Evolutionary conservation across 2,113 vertebrate genomes (phyloP), one percentile per base, ranked within the genome.

Genomic region (Opisthocomus hoazin): DNA sequence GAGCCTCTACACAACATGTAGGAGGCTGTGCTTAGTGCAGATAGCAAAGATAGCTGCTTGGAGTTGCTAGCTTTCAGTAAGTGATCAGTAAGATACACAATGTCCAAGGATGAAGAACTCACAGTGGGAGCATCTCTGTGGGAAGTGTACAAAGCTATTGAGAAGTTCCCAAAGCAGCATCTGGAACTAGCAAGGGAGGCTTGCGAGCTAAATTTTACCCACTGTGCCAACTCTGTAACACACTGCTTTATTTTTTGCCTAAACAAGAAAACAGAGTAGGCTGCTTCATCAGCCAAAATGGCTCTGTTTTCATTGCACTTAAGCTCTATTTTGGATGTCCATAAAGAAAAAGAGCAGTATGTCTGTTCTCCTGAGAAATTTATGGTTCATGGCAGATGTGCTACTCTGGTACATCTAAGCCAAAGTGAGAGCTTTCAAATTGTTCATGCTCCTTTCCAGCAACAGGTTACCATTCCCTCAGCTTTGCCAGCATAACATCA

Each of bases 1-100:
- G 9, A 2, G 2, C 23, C 3, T 8, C 4, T 8, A 6, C 18
- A 11, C 54, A 17, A 30, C 34, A 7, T 2, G 2, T 16, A 5
- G 6, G 4, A 60, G 23, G 14, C 12, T 60, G 18, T 36, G 5
- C 6, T 7, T 56, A 20, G 3, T 39, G 45, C 32, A 30, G 32
- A n/a, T 37, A 65, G 32, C 51, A 54, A 70, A 43, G n/a, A 5
- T 9, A 56, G 12, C 37, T 61, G 36, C 48, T 61, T 56, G 12
- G 4, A 75, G 18, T 65, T 51, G 30, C 2, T 43, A 48, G 30
- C 34, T 75, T 70, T 89, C 30, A 45, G 0, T 24, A 41, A 83
- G 29, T 21, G 15, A 32, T 70, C 19, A 29, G 63, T 32, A 34
- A 51, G 51, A 83, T 34, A 56, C 7, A 43, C 19, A 12, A 21